Evolutionary conservation across 1,140 invertebrate species (phyloP).

Genomic region (Stegodyphus dumicola): DNA sequence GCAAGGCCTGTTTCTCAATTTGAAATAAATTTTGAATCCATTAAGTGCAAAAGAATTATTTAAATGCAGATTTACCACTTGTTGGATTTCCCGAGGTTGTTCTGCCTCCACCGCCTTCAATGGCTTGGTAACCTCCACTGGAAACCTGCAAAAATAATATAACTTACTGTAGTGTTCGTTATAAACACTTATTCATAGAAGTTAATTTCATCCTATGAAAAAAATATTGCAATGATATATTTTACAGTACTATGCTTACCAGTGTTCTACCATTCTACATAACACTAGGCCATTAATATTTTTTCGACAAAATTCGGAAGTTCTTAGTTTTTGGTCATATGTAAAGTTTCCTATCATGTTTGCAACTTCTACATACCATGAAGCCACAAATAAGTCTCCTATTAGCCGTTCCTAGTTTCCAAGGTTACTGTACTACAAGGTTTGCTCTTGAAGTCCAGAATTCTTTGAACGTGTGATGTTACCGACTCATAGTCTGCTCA

Average conservation of each 20-base stretch:
- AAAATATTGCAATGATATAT: background rate
- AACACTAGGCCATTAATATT: background rate
- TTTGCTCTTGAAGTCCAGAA: too few relatives aligned
- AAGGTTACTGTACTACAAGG: too few relatives aligned
- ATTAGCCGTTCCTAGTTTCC: too few relatives aligned
- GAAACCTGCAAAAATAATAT: background rate
- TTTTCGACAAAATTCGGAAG: too few relatives aligned
- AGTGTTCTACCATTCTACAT: background rate
- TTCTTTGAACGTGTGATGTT: too few relatives aligned
- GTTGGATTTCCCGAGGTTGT: background rate
- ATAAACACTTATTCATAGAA: background rate
- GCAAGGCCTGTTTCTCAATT: background rate
- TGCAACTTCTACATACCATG: too few relatives aligned
- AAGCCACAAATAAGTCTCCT: too few relatives aligned
- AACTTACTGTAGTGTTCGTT: background rate
- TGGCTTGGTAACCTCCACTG: constrained; percentile 15
- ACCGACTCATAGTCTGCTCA: too few relatives aligned
- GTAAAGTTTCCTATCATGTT: too few relatives aligned
- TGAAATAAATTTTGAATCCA: background rate
- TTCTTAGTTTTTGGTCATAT: too few relatives aligned
- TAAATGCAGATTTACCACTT: background rate
- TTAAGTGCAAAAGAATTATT: background rate
- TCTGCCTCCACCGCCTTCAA: constrained; percentile 39
- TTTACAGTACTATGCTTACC: background rate
- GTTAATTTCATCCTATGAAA: background rate